Evolutionary conservation across 2,113 vertebrate genomes (phyloP), one percentile per base, ranked within the genome.

Genomic region (Nycticorax nycticorax): DNA sequence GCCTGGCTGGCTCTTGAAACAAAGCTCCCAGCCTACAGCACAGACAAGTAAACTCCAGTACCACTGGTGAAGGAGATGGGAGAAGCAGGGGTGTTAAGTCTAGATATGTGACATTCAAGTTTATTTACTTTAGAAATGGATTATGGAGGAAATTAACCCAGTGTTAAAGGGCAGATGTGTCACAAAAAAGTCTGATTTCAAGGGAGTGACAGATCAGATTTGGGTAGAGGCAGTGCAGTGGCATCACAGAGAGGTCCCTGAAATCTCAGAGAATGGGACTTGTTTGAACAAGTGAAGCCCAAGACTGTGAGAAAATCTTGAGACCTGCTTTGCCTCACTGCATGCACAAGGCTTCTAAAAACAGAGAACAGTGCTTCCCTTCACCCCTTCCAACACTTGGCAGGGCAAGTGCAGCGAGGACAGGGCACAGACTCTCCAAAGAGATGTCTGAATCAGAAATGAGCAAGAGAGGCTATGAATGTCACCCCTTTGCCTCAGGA

Each of bases 61-160:
- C 55, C 43, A 47, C 48, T 33, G 37, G 69, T 9, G 47, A 79
- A 75, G 71, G 41, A 83, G 55, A 57, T 8, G 33, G 14, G 14
- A 80, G 50, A 75, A 78, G 52, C 39, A 56, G 39, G 27, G 32
- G 20, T 81, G 53, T 39, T 39, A 72, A 88, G 41, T 48, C 56
- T 68, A 56, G 64, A 21, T 59, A 93, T 7, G 78, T 60, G 72
- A 47, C 66, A 73, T 47, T 63, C 43, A 82, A 69, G 75, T 94
- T 95, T 81, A 84, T 87, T 94, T 80, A 89, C 45, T 88, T 88
- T 48, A 88, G 84, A 92, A 92, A 83, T n/a, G 57, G 71, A 91
- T 84, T 81, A 89, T 63, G 89, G 81, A 86, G 74, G 85, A 87
- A 94, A 80, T 52, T 47, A 89, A 85, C 72, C 76, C 48, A 28